These are phyloP conservation scores for Drosophila lowei DNA, from an alignment of 1,140 invertebrate genomes.

Conservation along the genomic window DNA sequence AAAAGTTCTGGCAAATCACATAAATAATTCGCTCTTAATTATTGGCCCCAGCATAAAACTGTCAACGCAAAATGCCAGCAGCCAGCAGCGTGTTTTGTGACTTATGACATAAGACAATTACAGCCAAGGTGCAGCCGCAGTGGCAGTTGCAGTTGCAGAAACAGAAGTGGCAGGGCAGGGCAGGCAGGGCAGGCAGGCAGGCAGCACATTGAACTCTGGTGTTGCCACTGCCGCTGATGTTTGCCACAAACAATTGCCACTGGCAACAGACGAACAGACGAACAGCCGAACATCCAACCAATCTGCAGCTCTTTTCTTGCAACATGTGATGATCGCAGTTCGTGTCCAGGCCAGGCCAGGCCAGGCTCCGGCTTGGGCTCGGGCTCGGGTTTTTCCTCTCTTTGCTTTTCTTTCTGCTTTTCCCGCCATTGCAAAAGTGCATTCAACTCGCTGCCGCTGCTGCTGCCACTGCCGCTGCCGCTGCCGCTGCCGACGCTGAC, in stretches of 20 bases:
- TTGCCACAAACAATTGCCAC: slow-evolving; percentile 31
- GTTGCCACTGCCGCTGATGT: slow-evolving; percentile 9
- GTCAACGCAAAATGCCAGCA: slow-evolving; percentile 61
- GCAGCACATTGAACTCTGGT: slow-evolving; percentile 41
- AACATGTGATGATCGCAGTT: slow-evolving; percentile 33
- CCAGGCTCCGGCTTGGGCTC: not conserved
- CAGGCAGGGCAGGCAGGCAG: slow-evolving; percentile 21
- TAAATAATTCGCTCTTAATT: slow-evolving; percentile 68
- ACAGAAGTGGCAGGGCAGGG: slow-evolving; percentile 21
- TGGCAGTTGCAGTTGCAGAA: slow-evolving; percentile 1
- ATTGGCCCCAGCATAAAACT: slow-evolving; percentile 59
- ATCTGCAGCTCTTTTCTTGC: slow-evolving; percentile 20
- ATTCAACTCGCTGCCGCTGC: slow-evolving; percentile 49
- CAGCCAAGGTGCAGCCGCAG: slow-evolving; percentile 58
- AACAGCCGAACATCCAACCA: not conserved
- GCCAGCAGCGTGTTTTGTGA: slow-evolving; percentile 35
- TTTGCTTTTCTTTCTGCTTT: slow-evolving; percentile 10
- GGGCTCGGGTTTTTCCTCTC: slow-evolving; percentile 13
- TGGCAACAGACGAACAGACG: slow-evolving; percentile 12
- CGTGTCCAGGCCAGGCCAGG: slow-evolving; percentile 7
- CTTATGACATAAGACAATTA: slow-evolving; percentile 78
- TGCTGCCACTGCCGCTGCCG: too few species aligned
- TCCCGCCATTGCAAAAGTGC: slow-evolving; percentile 48
- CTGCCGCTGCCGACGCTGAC: slow-evolving; percentile 15
- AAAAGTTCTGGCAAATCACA: slow-evolving; percentile 27